These are phyloP conservation scores for Hemichromis elongatus DNA, from an alignment of 2,113 vertebrate genomes.

Conservation along the genomic window DNA sequence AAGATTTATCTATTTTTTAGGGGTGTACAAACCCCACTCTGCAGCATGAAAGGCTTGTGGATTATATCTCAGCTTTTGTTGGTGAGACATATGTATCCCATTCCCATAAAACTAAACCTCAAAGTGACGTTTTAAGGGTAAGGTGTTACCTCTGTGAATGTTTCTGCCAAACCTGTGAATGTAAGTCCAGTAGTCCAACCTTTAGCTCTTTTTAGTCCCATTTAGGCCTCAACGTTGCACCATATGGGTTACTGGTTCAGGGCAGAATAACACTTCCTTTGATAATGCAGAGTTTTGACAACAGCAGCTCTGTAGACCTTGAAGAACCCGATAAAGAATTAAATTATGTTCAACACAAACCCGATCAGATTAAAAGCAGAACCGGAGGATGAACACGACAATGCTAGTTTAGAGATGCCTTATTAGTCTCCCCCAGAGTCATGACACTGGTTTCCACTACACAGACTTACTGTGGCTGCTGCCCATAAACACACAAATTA, in stretches of 20 bases:
- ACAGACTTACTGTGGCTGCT: not conserved
- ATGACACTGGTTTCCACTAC: not conserved
- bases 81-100: not conserved
- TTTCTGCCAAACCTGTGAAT: not conserved
- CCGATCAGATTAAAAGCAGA: not conserved
- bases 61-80: no score
- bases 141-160: not conserved
- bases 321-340: not conserved
- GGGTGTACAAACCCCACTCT: not conserved
- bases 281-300: no score
- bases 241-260: not conserved
- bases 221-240: not conserved
- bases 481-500: not conserved
- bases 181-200: not conserved
- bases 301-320: not conserved
- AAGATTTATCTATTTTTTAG: not conserved
- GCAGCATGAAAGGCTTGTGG: not conserved
- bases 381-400: not conserved
- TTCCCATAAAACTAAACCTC: not conserved
- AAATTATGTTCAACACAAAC: not conserved
- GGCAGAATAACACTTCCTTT: not conserved
- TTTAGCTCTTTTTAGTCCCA: not conserved
- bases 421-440: not conserved
- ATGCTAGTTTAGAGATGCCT: not conserved
- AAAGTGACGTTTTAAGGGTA: not conserved